phyloP scores from a whole-genome alignment of 2,113 vertebrate species.

The Chamaetylas fuelleborni region DNA sequence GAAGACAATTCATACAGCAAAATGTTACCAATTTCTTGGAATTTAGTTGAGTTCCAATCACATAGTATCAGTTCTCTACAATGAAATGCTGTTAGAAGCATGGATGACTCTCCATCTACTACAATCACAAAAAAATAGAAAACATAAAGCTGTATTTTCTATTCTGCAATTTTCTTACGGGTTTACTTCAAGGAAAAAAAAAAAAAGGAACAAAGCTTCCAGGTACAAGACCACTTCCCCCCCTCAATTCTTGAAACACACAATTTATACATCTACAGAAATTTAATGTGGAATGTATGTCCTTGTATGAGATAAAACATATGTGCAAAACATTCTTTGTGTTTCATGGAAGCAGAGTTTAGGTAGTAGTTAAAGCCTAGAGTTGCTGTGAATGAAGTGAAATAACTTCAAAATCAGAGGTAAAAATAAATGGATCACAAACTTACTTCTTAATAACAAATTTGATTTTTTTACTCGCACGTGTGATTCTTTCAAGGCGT shows the following conservation, averaged over 20 bases:
- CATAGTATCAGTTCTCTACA: neutral
- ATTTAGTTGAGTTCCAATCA: neutral
- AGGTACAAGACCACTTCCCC: neutral
- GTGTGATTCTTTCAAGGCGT: constrained; percentile 79
- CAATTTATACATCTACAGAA: neutral
- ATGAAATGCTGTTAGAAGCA: neutral
- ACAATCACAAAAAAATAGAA: neutral
- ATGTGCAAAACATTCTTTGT: neutral
- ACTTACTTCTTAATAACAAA: constrained; percentile 81
- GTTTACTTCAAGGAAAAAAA: neutral
- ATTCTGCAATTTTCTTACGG: neutral
- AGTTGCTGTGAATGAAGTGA: neutral
- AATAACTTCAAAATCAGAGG: neutral
- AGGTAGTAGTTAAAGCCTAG: neutral
- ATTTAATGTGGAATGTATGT: neutral
- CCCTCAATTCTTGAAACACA: neutral
- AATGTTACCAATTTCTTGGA: neutral
- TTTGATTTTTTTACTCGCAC: constrained; percentile 75
- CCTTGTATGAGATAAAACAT: neutral
- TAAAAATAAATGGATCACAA: neutral
- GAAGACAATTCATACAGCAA: neutral
- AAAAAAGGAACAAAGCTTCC: neutral
- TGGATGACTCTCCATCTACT: neutral
- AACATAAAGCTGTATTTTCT: neutral
- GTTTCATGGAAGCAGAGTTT: neutral